These are phyloP conservation scores for Dioctria rufipes DNA, from an alignment of 2,888 invertebrate species.

Conservation along the genomic window DNA sequence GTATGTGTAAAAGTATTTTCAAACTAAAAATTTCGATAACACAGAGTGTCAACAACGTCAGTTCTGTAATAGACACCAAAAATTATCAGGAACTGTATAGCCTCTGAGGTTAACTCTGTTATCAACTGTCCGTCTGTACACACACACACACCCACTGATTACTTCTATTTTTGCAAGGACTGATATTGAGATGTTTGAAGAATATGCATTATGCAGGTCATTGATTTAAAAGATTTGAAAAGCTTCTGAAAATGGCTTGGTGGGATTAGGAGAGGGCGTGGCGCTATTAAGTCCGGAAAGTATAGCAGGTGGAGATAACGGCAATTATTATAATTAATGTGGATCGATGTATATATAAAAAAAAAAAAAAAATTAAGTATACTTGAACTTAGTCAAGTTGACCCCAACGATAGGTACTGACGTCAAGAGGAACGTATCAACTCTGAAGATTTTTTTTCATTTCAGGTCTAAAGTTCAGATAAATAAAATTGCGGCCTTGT, in stretches of 20 bases:
- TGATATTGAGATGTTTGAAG: background rate
- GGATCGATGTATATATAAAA: too few relatives aligned
- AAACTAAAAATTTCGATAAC: constrained; percentile 4
- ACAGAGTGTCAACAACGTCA: constrained; percentile 1
- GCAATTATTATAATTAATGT: background rate
- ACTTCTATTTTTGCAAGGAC: constrained; percentile 9
- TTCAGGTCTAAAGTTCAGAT: constrained; percentile 11
- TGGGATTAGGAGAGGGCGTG: background rate
- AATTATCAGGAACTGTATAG: background rate
- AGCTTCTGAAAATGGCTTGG: too few relatives aligned
- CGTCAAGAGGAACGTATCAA: constrained; percentile 17
- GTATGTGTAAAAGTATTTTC: background rate
- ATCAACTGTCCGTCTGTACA: background rate
- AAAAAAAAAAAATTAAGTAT: background rate
- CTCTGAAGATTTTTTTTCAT: background rate
- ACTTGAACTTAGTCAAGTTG: constrained; percentile 13
- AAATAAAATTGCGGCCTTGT: constrained; percentile 24
- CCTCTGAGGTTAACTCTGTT: constrained; percentile 21
- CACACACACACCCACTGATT: too few relatives aligned
- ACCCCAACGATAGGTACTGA: constrained; percentile 30
- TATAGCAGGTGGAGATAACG: constrained; percentile 8
- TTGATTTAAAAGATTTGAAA: constrained; percentile 1
- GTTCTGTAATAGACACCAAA: background rate
- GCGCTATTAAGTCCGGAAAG: background rate
- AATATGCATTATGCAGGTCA: constrained; percentile 3